phyloP scores from a whole-genome alignment of 2,888 invertebrate species.

The Drosophila melanosoma region DNA sequence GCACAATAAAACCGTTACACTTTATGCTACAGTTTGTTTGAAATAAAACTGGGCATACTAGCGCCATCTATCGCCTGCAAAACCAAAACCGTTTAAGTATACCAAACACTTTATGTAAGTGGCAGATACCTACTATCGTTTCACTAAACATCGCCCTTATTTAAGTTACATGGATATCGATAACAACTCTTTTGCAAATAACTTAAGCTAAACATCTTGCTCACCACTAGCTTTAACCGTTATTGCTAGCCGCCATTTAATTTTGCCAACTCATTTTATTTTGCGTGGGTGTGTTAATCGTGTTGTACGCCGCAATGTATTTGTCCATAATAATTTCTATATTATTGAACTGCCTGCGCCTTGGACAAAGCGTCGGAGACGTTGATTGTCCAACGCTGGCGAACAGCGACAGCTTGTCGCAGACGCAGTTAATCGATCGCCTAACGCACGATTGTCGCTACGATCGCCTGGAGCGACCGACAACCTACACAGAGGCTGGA shows the following conservation, averaged over 20 bases:
- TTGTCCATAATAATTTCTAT: conserved; percentile 53
- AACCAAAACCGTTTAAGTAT: background rate
- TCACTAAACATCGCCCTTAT: background rate
- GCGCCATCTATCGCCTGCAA: background rate
- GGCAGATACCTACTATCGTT: background rate
- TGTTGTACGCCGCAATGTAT: conserved; percentile 36
- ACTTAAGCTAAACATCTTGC: background rate
- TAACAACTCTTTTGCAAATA: conserved; percentile 6
- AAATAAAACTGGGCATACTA: background rate
- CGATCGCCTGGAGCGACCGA: conserved; percentile 90
- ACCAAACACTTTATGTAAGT: background rate
- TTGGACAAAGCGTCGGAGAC: conserved; percentile 1
- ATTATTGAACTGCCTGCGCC: conserved; percentile 46
- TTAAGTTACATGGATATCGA: conserved; percentile 10
- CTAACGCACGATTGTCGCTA: conserved; percentile 91
- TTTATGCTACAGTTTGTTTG: background rate
- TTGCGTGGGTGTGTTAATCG: background rate
- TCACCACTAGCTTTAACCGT: conserved; percentile 38
- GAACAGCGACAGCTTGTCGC: conserved; percentile 88
- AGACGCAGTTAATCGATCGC: conserved; percentile 90
- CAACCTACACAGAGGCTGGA: conserved; percentile 82
- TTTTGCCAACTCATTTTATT: conserved; percentile 36
- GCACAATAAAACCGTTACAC: background rate
- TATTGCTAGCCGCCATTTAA: conserved; percentile 25
- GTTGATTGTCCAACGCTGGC: conserved; percentile 86